Conservation (phyloP, 2,888 invertebrate species). For the Dromius quadrimaculatus region DNA sequence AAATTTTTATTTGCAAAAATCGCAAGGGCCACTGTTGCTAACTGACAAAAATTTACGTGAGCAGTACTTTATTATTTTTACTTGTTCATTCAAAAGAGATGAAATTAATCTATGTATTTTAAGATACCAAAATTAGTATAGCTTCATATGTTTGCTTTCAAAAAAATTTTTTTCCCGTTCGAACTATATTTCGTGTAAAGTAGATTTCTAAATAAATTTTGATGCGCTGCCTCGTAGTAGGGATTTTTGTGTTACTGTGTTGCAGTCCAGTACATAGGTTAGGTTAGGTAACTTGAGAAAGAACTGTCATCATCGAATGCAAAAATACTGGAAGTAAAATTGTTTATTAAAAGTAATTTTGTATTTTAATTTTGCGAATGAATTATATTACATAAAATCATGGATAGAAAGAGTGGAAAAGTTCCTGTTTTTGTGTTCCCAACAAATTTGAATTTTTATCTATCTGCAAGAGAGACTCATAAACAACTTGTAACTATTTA, state of each 20-base stretch:
- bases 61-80: no score
- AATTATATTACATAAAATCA: slow-evolving; percentile 23
- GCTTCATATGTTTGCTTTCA: no score
- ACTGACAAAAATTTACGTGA: no score
- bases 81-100: no score
- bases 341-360: background rate
- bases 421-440: slow-evolving; percentile 89
- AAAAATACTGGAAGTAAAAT: background rate
- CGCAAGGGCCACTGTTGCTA: no score
- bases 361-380: slow-evolving; percentile 16
- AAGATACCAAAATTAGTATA: no score
- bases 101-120: no score
- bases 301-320: slow-evolving; percentile 25
- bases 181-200: no score
- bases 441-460: slow-evolving; percentile 79
- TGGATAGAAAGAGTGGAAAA: slow-evolving; percentile 65
- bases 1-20: no score
- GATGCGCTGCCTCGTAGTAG: background rate
- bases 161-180: no score
- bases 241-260: slow-evolving; percentile 1
- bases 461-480: slow-evolving; percentile 81
- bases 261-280: slow-evolving; percentile 7
- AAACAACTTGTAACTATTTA: slow-evolving; percentile 86
- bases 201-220: no score
- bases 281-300: slow-evolving; percentile 20